Percentiles rank a stretch among this genome's conserved stretches.
These are phyloP conservation scores for Phalanger gymnotis DNA, from an alignment of 2,797 vertebrate species.

Conservation along the genomic window DNA sequence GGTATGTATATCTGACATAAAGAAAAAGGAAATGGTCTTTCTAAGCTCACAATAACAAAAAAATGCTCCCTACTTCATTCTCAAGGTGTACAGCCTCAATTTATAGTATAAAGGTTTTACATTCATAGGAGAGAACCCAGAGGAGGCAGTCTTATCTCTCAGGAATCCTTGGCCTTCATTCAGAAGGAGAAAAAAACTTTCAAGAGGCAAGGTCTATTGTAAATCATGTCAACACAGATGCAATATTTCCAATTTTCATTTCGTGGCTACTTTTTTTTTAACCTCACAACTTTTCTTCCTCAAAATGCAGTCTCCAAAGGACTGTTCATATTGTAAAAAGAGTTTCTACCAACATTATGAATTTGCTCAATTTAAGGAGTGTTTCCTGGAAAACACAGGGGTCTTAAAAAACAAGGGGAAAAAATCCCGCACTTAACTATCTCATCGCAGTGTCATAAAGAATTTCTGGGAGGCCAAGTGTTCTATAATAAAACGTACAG, in stretches of 20 bases:
- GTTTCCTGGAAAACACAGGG: constrained; percentile 55
- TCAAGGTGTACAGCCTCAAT: constrained; percentile 25
- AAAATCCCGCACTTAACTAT: constrained; percentile 43
- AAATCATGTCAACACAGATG: constrained; percentile 54
- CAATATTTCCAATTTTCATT: constrained; percentile 74
- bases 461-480: constrained; percentile 51
- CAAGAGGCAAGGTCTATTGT: constrained; percentile 49
- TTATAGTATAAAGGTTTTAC: constrained; percentile 28
- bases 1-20: constrained; percentile 10
- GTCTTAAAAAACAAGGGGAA: constrained; percentile 7
- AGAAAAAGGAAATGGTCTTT: constrained; percentile 12
- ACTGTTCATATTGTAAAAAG: constrained; percentile 65
- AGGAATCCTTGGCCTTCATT: constrained; percentile 50
- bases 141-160: constrained; percentile 34
- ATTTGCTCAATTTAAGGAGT: constrained; percentile 66
- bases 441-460: constrained; percentile 62
- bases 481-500: constrained; percentile 69
- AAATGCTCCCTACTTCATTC: constrained; percentile 47
- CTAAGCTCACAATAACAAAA: constrained; percentile 19
- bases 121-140: constrained; percentile 1
- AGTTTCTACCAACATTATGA: constrained; percentile 67
- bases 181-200: constrained; percentile 57
- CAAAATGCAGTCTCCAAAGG: constrained; percentile 70
- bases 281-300: constrained; percentile 11
- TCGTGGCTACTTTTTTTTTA: constrained; percentile 44